phyloP scores from a whole-genome alignment of 2,113 vertebrate species.

The Promerops cafer region DNA sequence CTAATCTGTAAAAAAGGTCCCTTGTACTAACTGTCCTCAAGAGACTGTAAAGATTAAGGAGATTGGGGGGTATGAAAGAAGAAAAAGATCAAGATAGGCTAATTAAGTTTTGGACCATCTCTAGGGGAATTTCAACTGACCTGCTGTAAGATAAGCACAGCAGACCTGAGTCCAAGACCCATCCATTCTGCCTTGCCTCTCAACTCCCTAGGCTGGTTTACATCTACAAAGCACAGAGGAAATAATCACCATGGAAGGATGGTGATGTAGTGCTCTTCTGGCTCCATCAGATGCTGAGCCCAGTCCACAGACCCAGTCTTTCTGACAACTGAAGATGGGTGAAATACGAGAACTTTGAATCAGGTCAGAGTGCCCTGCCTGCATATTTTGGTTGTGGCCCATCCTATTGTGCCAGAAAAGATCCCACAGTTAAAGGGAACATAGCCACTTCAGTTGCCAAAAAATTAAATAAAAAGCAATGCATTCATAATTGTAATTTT shows the following conservation, averaged over 20 bases:
- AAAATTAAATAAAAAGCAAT: not conserved
- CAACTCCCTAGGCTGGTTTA: not conserved
- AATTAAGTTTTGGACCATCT: not conserved
- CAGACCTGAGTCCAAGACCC: not conserved
- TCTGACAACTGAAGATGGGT: not conserved
- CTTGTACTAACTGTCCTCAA: not conserved
- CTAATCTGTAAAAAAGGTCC: not conserved
- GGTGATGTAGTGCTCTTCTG: not conserved
- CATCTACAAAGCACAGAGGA: not conserved
- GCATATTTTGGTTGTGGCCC: not conserved
- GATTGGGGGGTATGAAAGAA: not conserved
- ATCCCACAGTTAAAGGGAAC: not conserved
- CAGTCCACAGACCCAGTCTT: not conserved
- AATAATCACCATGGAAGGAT: not conserved
- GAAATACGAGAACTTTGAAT: not conserved
- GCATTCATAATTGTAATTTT: not conserved
- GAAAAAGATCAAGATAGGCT: not conserved
- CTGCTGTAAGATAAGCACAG: not conserved
- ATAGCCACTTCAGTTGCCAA: not conserved
- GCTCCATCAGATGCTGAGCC: not conserved
- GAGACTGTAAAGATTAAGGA: not conserved
- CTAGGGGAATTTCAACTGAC: not conserved
- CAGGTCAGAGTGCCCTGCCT: not conserved
- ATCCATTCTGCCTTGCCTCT: not conserved
- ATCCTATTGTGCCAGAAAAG: not conserved